Percentiles rank a stretch among this genome's conserved stretches.
These are phyloP conservation scores for Aspiorhynchus laticeps DNA, from an alignment of 2,113 vertebrate genomes.

Conservation along the genomic window DNA sequence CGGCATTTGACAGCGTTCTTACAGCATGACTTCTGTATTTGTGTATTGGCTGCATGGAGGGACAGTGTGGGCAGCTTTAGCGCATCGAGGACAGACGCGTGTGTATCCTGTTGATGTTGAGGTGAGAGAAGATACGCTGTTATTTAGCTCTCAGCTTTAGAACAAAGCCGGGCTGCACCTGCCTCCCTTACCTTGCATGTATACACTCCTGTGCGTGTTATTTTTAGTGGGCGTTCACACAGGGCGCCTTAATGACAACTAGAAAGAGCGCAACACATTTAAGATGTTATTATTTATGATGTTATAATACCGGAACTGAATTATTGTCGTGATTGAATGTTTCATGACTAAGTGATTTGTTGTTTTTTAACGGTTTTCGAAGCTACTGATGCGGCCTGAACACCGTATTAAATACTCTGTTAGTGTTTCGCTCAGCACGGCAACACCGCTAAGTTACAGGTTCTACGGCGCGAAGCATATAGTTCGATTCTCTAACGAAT, in stretches of 20 bases:
- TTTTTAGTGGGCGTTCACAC: constrained; percentile 9
- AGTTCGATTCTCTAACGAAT: neutral
- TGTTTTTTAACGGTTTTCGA: neutral
- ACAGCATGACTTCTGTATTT: neutral
- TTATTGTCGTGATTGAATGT: neutral
- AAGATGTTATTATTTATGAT: neutral
- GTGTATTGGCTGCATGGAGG: neutral
- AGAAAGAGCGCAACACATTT: neutral
- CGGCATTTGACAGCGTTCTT: neutral
- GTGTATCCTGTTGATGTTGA: neutral
- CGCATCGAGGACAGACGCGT: neutral
- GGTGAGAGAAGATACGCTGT: neutral
- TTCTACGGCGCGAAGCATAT: neutral
- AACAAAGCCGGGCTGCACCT: neutral
- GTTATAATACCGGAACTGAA: neutral
- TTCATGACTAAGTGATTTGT: neutral
- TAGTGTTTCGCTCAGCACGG: neutral
- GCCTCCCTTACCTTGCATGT: neutral
- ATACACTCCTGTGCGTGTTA: neutral
- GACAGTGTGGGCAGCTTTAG: neutral
- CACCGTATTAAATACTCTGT: neutral
- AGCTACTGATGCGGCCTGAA: neutral
- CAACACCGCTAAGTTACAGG: neutral
- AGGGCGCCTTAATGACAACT: neutral
- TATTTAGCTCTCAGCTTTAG: neutral